Percentiles rank a stretch among this genome's conserved stretches.
Evolutionary conservation across 2,113 vertebrate species (phyloP).

Genomic region (Gymnocephalus cernua): DNA sequence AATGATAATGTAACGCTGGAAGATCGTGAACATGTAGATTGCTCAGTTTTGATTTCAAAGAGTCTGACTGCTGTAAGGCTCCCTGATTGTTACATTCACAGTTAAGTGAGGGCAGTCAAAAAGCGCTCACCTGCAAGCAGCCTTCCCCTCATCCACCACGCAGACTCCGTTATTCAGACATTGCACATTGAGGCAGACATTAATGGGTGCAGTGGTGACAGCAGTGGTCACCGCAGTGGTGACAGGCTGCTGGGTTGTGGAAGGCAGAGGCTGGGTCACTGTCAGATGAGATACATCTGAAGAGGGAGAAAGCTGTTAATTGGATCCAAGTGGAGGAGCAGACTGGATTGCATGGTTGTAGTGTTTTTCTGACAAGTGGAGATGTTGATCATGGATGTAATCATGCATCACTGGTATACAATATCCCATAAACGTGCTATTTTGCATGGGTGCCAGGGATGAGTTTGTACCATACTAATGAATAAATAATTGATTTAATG

Average conservation of each 20-base stretch:
- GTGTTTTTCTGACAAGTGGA: background rate
- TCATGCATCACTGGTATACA: background rate
- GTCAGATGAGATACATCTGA: conserved; percentile 90
- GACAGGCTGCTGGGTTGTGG: background rate
- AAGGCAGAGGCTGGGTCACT: conserved; percentile 56
- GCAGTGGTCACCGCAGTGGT: background rate
- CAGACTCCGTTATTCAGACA: conserved; percentile 91
- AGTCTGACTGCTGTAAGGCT: background rate
- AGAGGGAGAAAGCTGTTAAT: conserved; percentile 19
- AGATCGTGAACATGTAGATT: background rate
- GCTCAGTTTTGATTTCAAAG: background rate
- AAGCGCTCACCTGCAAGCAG: conserved; percentile 87
- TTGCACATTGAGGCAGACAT: conserved; percentile 68
- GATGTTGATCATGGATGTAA: conserved; percentile 18
- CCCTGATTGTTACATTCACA: background rate
- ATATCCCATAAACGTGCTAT: background rate
- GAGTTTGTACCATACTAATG: background rate
- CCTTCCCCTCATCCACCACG: conserved; percentile 17
- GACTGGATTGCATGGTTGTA: background rate
- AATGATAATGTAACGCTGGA: background rate
- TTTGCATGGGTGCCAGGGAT: background rate
- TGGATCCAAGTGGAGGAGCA: conserved; percentile 5
- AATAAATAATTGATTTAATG: background rate
- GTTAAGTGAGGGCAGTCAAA: background rate
- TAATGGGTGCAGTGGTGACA: background rate